Conservation (phyloP, 2,113 vertebrate species). For the Pomatostomus ruficeps region DNA sequence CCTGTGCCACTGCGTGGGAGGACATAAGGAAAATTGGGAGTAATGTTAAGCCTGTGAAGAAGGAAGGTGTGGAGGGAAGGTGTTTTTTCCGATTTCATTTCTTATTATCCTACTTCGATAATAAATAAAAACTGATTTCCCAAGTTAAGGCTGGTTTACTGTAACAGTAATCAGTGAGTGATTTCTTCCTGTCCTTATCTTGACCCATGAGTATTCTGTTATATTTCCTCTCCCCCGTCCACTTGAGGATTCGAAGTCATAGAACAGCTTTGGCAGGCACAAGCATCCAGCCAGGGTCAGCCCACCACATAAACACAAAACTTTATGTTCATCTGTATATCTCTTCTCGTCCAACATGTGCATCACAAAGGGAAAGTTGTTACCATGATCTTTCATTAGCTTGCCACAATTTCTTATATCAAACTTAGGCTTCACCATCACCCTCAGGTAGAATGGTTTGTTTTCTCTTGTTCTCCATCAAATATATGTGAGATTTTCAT, state of each 20-base stretch:
- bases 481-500: neutral
- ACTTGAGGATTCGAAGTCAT: neutral
- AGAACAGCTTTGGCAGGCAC: neutral
- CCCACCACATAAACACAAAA: neutral
- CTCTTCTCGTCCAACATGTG: neutral
- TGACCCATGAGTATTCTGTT: neutral
- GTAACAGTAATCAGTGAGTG: neutral
- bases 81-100: neutral
- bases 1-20: fast-evolving
- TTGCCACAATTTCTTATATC: neutral
- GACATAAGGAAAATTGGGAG: neutral
- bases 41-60: neutral
- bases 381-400: neutral
- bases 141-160: neutral
- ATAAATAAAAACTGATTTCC: neutral
- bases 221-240: neutral
- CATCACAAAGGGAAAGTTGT: neutral
- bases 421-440: neutral
- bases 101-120: neutral
- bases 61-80: neutral
- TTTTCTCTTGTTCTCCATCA: neutral
- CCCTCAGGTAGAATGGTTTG: neutral
- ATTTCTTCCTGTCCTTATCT: neutral
- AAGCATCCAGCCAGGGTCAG: neutral
- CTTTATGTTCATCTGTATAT: fast-evolving